phyloP scores from a whole-genome alignment of 2,888 invertebrate species.

The Nomada ruficornis region DNA sequence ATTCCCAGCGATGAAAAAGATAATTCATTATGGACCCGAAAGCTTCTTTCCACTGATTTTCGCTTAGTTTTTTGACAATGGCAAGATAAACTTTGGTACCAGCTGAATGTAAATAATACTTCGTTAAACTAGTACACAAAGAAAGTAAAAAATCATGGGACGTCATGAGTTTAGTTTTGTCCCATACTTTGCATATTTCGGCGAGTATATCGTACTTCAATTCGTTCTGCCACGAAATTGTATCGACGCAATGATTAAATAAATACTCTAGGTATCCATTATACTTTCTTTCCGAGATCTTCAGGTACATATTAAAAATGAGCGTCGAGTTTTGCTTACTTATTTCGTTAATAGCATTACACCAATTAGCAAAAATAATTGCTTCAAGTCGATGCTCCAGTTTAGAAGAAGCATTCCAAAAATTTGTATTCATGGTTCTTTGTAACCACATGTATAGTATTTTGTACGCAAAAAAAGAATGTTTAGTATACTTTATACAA shows the following conservation, averaged over 20 bases:
- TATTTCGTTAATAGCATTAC: slow-evolving; percentile 86
- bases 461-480: slow-evolving; percentile 86
- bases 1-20: slow-evolving; percentile 76
- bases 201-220: slow-evolving; percentile 87
- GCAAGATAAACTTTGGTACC: slow-evolving; percentile 87
- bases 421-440: slow-evolving; percentile 82
- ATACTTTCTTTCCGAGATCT: slow-evolving; percentile 76
- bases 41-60: slow-evolving; percentile 84
- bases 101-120: slow-evolving; percentile 86
- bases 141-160: slow-evolving; percentile 67
- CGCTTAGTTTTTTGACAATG: slow-evolving; percentile 84
- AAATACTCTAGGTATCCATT: slow-evolving; percentile 72
- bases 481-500: slow-evolving; percentile 85
- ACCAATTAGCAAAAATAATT: slow-evolving; percentile 87
- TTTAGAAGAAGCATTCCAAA: slow-evolving; percentile 79
- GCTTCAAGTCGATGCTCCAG: slow-evolving; percentile 84
- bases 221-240: slow-evolving; percentile 86
- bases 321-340: slow-evolving; percentile 85
- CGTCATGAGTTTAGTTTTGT: slow-evolving; percentile 65
- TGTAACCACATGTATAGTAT: slow-evolving; percentile 84
- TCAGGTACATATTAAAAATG: slow-evolving; percentile 84
- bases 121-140: slow-evolving; percentile 83
- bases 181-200: slow-evolving; percentile 84
- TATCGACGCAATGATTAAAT: slow-evolving; percentile 76
- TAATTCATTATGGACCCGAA: slow-evolving; percentile 83